Evolutionary conservation across 2,888 invertebrate genomes (phyloP).

Genomic region (Lithophane semibrunnea): DNA sequence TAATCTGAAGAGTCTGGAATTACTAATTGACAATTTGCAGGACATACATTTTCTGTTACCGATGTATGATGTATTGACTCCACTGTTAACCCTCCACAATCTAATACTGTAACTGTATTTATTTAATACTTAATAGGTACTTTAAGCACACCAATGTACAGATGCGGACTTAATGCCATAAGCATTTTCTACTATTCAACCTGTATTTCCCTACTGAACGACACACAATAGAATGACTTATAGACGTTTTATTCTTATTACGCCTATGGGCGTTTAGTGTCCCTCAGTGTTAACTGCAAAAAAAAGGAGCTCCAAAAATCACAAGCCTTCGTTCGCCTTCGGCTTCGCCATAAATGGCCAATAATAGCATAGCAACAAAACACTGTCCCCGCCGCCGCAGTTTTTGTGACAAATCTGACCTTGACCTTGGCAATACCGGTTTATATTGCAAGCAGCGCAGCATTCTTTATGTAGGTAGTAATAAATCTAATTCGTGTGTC

Average conservation of each 20-base stretch:
- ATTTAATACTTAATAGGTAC: no score
- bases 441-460: conserved; percentile 49
- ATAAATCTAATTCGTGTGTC: conserved; percentile 39
- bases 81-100: no score
- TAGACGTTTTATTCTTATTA: no score
- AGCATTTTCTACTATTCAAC: no score
- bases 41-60: background rate
- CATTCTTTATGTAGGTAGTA: conserved; percentile 30
- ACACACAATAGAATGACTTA: no score
- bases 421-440: conserved; percentile 58
- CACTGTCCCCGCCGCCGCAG: conserved; percentile 28
- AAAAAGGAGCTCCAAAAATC: conserved; percentile 9
- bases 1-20: background rate
- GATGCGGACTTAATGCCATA: no score
- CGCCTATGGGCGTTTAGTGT: no score
- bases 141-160: no score
- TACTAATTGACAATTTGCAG: background rate
- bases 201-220: background rate
- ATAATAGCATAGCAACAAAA: conserved; percentile 34
- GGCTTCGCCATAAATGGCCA: conserved; percentile 1
- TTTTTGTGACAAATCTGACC: conserved; percentile 37
- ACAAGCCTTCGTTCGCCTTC: background rate
- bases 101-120: no score
- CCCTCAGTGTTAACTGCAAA: background rate
- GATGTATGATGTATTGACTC: no score